phyloP scores from a whole-genome alignment of 2,113 vertebrate genomes.

The Potamarius usumacintae region DNA sequence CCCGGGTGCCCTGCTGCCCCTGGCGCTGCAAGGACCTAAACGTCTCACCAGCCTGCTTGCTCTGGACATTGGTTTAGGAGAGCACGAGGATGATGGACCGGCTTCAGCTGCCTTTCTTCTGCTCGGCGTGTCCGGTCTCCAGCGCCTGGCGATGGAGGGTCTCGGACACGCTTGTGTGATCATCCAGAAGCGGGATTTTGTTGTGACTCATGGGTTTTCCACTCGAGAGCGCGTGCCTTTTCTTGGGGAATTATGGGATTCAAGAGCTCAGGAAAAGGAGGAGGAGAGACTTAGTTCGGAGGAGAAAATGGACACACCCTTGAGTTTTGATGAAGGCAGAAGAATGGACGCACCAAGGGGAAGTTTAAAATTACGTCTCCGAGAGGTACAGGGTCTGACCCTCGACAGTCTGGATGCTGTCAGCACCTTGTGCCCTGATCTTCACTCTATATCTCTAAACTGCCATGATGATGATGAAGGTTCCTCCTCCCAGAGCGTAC shows the following conservation, averaged over 20 bases:
- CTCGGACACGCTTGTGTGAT: conserved; percentile 65
- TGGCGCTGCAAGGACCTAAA: conserved; percentile 27
- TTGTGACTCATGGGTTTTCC: conserved; percentile 54
- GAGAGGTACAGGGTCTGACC: conserved; percentile 60
- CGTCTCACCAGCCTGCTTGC: conserved; percentile 67
- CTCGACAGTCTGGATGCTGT: conserved; percentile 60
- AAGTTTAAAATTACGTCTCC: conserved; percentile 57
- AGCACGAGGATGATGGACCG: conserved; percentile 58
- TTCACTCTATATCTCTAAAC: conserved; percentile 63
- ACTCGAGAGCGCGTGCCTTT: conserved; percentile 56
- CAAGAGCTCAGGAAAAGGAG: conserved; percentile 39
- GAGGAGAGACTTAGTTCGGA: conserved; percentile 29
- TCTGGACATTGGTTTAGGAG: conserved; percentile 69
- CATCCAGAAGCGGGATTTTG: conserved; percentile 58
- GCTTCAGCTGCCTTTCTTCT: conserved; percentile 66
- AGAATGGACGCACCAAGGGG: conserved; percentile 22
- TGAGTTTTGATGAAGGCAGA: conserved; percentile 36
- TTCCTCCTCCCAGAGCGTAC: conserved; percentile 1
- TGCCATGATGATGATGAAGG: conserved; percentile 35
- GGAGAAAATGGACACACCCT: conserved; percentile 32
- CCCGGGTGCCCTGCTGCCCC: conserved; percentile 62
- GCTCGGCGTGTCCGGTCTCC: conserved; percentile 65
- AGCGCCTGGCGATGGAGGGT: conserved; percentile 66
- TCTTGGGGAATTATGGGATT: conserved; percentile 62
- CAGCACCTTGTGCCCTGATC: conserved; percentile 62